phyloP scores from a whole-genome alignment of 2,888 invertebrate genomes.

The Hedya salicella region DNA sequence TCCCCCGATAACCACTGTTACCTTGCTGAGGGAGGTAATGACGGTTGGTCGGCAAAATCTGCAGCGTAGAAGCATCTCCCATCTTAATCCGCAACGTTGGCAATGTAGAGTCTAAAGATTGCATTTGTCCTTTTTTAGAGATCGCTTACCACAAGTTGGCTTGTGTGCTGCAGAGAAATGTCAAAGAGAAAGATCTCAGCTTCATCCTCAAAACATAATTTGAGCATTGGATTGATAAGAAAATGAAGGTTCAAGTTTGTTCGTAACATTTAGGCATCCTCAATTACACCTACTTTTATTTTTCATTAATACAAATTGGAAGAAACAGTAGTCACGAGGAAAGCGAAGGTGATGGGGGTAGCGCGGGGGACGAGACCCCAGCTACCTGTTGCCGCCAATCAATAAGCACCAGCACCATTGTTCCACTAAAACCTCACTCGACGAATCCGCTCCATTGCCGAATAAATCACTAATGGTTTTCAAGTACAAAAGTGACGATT shows the following conservation, averaged over 20 bases:
- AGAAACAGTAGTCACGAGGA: slow-evolving; percentile 55
- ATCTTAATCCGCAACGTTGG: too few relatives aligned
- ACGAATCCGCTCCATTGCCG: slow-evolving; percentile 55
- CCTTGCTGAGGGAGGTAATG: too few relatives aligned
- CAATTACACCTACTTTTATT: neutral
- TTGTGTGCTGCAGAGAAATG: too few relatives aligned
- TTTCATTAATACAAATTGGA: slow-evolving; percentile 2
- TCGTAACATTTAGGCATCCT: too few relatives aligned
- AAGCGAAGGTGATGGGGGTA: slow-evolving; percentile 65
- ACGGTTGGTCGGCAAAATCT: too few relatives aligned
- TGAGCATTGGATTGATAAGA: neutral
- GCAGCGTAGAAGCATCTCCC: too few relatives aligned
- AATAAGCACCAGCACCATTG: slow-evolving; percentile 78
- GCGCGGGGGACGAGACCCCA: slow-evolving; percentile 72
- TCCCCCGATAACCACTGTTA: too few relatives aligned
- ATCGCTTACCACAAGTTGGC: too few relatives aligned
- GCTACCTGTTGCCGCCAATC: slow-evolving; percentile 81
- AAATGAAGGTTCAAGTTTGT: too few relatives aligned
- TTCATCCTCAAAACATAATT: neutral
- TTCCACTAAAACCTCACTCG: slow-evolving; percentile 60
- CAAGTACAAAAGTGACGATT: slow-evolving; percentile 39
- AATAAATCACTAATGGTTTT: slow-evolving; percentile 48
- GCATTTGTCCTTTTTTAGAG: too few relatives aligned
- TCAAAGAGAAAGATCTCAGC: neutral
- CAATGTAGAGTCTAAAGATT: too few relatives aligned